Percentiles rank a stretch among this genome's conserved stretches.
These are phyloP conservation scores for Hofmannophila pseudospretella DNA, from an alignment of 2,888 invertebrate species.

Conservation along the genomic window DNA sequence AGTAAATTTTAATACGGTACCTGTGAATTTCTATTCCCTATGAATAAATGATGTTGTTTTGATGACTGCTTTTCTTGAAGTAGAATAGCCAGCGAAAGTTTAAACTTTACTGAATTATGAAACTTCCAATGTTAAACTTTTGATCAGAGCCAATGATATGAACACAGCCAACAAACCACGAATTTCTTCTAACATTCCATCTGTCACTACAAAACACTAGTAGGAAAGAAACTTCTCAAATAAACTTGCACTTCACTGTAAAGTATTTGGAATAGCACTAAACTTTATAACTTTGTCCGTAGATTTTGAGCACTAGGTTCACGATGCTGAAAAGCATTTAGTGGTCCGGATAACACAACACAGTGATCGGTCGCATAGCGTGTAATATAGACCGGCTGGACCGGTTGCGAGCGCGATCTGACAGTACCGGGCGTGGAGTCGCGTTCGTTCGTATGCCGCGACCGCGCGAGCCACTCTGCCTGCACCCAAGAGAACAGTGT, in stretches of 20 bases:
- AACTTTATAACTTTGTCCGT: constrained; percentile 21
- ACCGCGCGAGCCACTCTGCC: constrained; percentile 62
- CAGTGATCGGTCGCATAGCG: constrained; percentile 53
- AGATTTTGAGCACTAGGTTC: constrained; percentile 24
- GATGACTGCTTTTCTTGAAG: not conserved
- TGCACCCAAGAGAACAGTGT: constrained; percentile 41
- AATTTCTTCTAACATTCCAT: constrained; percentile 27
- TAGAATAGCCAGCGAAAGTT: constrained; percentile 27
- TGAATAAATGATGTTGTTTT: constrained; percentile 20
- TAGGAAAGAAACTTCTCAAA: constrained; percentile 38
- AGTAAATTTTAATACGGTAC: constrained; percentile 21
- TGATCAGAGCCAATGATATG: constrained; percentile 33
- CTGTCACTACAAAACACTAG: constrained; percentile 39
- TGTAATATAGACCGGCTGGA: constrained; percentile 45
- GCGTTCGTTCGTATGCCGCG: constrained; percentile 46
- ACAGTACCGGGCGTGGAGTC: constrained; percentile 12
- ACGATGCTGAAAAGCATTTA: constrained; percentile 31
- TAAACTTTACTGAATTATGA: constrained; percentile 36
- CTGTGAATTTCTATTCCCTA: constrained; percentile 35
- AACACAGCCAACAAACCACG: constrained; percentile 41
- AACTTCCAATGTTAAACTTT: constrained; percentile 31
- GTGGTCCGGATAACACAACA: constrained; percentile 50
- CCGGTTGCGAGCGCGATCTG: constrained; percentile 37
- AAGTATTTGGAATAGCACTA: constrained; percentile 30
- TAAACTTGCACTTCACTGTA: constrained; percentile 58